Evolutionary conservation across 2,888 invertebrate genomes (phyloP).

Genomic region (Phymatocera aterrima): DNA sequence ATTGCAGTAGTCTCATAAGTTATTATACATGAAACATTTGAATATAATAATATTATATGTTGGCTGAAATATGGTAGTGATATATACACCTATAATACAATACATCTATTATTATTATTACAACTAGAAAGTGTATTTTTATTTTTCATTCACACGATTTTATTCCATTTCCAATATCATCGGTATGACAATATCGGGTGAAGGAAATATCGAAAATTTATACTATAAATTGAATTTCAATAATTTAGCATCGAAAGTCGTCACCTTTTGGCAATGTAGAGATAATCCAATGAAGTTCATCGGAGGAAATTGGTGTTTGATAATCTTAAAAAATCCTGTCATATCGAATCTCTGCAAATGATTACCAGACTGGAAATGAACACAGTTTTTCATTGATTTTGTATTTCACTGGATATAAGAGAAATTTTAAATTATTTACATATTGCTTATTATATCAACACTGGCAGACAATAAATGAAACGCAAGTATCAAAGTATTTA

Average conservation of each 20-base stretch:
- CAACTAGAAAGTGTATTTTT: constrained; percentile 28
- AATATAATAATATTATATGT: constrained; percentile 13
- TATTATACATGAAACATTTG: constrained; percentile 30
- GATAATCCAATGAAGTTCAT: too few relatives aligned
- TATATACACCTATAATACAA: constrained; percentile 14
- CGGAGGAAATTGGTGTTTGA: too few relatives aligned
- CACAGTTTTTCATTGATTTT: too few relatives aligned
- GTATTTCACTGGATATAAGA: too few relatives aligned
- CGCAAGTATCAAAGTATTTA: constrained; percentile 63
- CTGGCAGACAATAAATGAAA: constrained; percentile 66
- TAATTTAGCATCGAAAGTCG: too few relatives aligned
- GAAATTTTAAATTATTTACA: not conserved
- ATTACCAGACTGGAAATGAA: too few relatives aligned
- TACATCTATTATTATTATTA: constrained; percentile 40
- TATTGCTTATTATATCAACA: constrained; percentile 58
- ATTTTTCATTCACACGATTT: not conserved
- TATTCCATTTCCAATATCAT: not conserved
- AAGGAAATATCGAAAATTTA: not conserved
- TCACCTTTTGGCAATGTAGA: too few relatives aligned
- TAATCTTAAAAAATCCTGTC: too few relatives aligned
- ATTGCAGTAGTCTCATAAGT: constrained; percentile 27
- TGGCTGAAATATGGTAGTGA: constrained; percentile 41
- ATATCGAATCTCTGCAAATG: too few relatives aligned
- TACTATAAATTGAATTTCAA: not conserved
- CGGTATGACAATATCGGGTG: not conserved